These are phyloP conservation scores for Lochmaea capreae DNA, from an alignment of 2,888 invertebrate genomes.

Conservation along the genomic window DNA sequence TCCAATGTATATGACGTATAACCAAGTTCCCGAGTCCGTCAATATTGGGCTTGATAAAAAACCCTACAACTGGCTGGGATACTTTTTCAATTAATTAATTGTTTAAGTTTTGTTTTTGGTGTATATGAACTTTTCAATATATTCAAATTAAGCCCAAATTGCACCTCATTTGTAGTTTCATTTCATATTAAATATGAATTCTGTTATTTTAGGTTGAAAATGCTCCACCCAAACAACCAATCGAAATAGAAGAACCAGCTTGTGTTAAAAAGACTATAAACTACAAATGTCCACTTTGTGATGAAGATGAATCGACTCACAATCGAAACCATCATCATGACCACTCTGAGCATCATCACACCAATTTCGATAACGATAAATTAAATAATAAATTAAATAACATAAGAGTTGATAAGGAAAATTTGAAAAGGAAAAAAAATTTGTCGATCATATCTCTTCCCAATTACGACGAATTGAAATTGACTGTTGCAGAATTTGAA, in stretches of 20 bases:
- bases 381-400: conserved; percentile 40
- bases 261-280: conserved; percentile 62
- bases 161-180: too few relatives aligned
- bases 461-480: conserved; percentile 67
- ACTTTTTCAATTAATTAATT: too few relatives aligned
- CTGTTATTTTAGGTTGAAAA: conserved; percentile 5
- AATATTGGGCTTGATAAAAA: too few relatives aligned
- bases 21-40: too few relatives aligned
- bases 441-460: conserved; percentile 68
- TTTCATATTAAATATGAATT: background rate
- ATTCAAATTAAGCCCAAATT: too few relatives aligned
- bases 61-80: too few relatives aligned
- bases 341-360: conserved; percentile 40
- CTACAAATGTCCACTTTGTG: conserved; percentile 62
- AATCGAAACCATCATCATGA: conserved; percentile 57
- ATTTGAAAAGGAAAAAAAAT: conserved; percentile 64
- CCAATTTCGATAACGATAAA: conserved; percentile 29
- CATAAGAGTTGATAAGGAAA: conserved; percentile 48
- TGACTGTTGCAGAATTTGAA: conserved; percentile 58
- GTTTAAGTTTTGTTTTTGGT: too few relatives aligned
- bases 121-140: too few relatives aligned
- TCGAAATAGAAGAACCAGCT: conserved; percentile 59
- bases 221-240: conserved; percentile 45
- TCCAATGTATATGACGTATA: too few relatives aligned
- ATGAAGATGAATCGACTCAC: conserved; percentile 56